A percentile compares a stretch with the other conserved stretches of the same genome.
Conservation (phyloP, 1,140 invertebrate genomes). For the Brachionus koreanus region DNA sequence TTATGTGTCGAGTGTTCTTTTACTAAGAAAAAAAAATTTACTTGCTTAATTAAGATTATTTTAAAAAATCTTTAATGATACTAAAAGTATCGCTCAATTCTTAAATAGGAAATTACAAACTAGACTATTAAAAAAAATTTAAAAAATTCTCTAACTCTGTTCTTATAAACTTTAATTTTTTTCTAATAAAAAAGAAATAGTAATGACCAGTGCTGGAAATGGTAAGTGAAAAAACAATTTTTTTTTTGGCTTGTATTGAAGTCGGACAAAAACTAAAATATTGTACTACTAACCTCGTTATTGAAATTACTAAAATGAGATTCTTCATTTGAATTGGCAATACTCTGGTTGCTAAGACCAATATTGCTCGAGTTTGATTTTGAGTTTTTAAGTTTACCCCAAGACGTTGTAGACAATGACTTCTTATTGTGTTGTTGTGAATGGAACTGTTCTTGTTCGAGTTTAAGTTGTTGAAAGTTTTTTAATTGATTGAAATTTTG, state of each 20-base stretch:
- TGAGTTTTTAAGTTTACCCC: slow-evolving; percentile 43
- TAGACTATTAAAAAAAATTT: no score
- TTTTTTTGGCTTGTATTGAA: neutral
- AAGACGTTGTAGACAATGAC: slow-evolving; percentile 26
- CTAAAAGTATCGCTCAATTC: no score
- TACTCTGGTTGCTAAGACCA: neutral
- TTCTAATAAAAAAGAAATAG: neutral
- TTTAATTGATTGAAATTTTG: slow-evolving; percentile 30
- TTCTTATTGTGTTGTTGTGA: slow-evolving; percentile 16
- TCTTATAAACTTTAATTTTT: neutral
- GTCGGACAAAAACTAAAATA: neutral
- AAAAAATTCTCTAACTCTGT: no score
- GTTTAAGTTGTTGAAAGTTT: slow-evolving; percentile 26
- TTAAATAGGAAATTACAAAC: no score
- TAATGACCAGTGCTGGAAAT: neutral
- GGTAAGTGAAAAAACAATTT: neutral
- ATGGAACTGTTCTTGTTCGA: neutral
- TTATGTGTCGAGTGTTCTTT: no score
- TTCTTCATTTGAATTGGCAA: slow-evolving; percentile 32
- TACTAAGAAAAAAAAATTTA: no score
- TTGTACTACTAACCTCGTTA: neutral
- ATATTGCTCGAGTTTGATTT: slow-evolving; percentile 42
- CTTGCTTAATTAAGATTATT: no score
- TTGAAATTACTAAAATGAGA: slow-evolving; percentile 10
- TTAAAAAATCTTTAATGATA: no score